These are phyloP conservation scores for Clarias macrocephalus DNA, from an alignment of 2,113 vertebrate genomes.

Conservation along the genomic window DNA sequence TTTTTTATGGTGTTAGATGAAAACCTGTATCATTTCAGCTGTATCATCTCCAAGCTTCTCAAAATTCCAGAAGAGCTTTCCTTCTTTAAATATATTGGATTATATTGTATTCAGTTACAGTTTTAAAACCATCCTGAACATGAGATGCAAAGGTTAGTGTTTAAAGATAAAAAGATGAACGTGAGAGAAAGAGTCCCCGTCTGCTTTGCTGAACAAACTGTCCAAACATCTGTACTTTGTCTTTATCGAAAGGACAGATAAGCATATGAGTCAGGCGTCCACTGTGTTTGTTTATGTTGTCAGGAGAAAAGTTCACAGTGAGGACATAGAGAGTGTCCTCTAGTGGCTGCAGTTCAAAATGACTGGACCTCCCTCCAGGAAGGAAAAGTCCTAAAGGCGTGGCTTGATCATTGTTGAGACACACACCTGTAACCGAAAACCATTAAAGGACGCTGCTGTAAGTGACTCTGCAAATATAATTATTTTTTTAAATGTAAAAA, in stretches of 20 bases:
- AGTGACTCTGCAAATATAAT: conserved; percentile 60
- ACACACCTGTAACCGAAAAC: conserved; percentile 67
- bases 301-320: neutral
- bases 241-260: neutral
- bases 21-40: neutral
- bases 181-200: neutral
- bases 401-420: conserved; percentile 51
- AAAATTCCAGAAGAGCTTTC: too few relatives aligned
- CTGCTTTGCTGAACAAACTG: neutral
- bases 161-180: neutral
- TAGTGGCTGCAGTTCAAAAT: conserved; percentile 5
- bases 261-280: neutral
- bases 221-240: neutral
- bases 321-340: conserved; percentile 34
- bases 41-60: too few relatives aligned
- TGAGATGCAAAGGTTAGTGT: neutral
- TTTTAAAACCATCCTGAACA: neutral
- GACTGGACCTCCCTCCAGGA: conserved; percentile 46
- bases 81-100: neutral
- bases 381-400: conserved; percentile 62
- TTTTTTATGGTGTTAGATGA: neutral
- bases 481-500: neutral
- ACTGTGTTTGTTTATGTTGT: conserved; percentile 6
- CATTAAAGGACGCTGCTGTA: conserved; percentile 83
- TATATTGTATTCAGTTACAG: neutral